A percentile compares a stretch with the other conserved stretches of the same genome.
phyloP scores from a whole-genome alignment of 2,888 invertebrate species.

The Exephanes ischioxanthus region DNA sequence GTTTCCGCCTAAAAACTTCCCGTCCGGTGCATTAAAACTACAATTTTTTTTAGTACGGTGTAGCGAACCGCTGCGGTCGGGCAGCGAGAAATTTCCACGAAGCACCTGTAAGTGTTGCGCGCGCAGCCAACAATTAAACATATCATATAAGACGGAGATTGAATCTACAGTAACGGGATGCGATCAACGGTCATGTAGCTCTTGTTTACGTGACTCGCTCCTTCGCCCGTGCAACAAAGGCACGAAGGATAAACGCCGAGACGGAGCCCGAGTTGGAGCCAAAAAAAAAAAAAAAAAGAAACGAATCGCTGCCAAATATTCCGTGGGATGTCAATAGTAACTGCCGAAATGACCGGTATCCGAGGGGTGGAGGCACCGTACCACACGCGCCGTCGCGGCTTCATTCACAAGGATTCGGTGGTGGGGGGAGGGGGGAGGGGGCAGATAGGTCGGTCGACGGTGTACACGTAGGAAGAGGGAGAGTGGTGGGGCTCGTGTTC shows the following conservation, averaged over 20 bases:
- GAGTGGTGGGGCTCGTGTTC: conserved; percentile 8
- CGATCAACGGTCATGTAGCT: neutral
- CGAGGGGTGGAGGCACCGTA: conserved; percentile 57
- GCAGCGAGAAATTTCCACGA: conserved; percentile 4
- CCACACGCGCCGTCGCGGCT: conserved; percentile 76
- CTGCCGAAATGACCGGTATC: conserved; percentile 57
- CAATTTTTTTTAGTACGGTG: too few species aligned
- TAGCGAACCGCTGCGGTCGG: neutral
- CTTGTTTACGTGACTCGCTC: neutral
- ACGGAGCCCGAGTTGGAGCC: neutral
- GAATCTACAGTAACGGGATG: neutral
- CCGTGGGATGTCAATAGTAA: conserved; percentile 55
- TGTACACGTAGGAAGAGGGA: conserved; percentile 39
- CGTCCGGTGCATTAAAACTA: too few species aligned
- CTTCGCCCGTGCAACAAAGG: neutral
- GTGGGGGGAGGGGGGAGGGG: conserved; percentile 1
- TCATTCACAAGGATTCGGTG: conserved; percentile 73
- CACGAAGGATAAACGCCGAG: neutral
- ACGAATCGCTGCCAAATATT: conserved; percentile 59
- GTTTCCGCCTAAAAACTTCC: too few species aligned
- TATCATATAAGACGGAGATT: neutral
- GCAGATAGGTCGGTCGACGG: conserved; percentile 59
- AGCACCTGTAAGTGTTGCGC: neutral
- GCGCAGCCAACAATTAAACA: neutral
- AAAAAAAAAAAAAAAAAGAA: neutral